A percentile compares a stretch with the other conserved stretches of the same genome.
Conservation (phyloP, 2,113 vertebrate genomes). For the Ailuropoda melanoleuca region DNA sequence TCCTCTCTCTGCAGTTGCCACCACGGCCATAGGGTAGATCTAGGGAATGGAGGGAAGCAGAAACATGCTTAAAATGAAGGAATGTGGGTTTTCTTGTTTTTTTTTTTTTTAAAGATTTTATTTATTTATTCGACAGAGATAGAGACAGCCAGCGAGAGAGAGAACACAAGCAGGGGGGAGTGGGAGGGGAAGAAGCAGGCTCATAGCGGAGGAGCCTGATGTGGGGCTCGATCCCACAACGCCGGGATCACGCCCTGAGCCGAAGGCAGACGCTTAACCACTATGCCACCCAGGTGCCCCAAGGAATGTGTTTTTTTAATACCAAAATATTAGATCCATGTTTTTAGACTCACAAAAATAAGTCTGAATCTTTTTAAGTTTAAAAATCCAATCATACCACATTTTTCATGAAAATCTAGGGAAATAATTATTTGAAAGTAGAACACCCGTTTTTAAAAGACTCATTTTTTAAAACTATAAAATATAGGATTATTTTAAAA, state of each 20-base stretch:
- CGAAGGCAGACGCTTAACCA: too few species aligned
- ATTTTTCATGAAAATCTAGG: not conserved
- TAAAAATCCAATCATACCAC: not conserved
- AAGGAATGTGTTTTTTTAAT: not conserved
- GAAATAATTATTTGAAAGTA: not conserved
- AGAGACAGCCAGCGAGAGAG: too few species aligned
- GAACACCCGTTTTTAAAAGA: not conserved
- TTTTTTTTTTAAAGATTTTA: too few species aligned
- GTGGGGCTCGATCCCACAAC: too few species aligned
- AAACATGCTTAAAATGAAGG: not conserved
- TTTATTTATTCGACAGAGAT: too few species aligned
- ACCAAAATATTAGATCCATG: not conserved
- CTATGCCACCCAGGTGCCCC: too few species aligned
- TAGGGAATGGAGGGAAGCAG: constrained; percentile 61
- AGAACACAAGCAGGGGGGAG: too few species aligned
- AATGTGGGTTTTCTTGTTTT: too few species aligned
- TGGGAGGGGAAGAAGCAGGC: too few species aligned
- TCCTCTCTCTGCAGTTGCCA: constrained; percentile 96
- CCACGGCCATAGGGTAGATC: constrained; percentile 99
- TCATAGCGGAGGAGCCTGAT: too few species aligned
- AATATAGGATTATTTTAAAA: not conserved
- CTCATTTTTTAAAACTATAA: not conserved
- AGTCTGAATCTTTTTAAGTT: not conserved
- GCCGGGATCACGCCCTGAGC: too few species aligned
- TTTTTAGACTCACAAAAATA: not conserved